Evolutionary conservation across 2,888 invertebrate genomes (phyloP).

Genomic region (Octodonta nipae): DNA sequence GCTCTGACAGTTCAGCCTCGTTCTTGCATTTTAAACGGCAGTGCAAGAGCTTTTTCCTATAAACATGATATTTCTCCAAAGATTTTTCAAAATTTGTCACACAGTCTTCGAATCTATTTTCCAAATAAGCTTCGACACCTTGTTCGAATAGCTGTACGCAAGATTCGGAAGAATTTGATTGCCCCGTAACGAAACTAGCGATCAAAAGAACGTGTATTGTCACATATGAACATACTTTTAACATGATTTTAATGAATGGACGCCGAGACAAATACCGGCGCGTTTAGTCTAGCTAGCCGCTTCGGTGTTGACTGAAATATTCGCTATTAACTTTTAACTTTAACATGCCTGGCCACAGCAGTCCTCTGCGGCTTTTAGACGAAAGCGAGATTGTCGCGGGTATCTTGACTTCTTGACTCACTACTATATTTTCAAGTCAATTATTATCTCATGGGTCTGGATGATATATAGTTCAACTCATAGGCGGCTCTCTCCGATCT

Average conservation of each 20-base stretch:
- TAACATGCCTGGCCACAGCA: too few species aligned
- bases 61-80: conserved; percentile 44
- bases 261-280: too few species aligned
- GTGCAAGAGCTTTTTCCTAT: conserved; percentile 44
- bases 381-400: too few species aligned
- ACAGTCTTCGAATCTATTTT: conserved; percentile 59
- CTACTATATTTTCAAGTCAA: too few species aligned
- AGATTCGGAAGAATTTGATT: conserved; percentile 18
- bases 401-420: too few species aligned
- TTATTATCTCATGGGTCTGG: too few species aligned
- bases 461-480: too few species aligned
- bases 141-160: conserved; percentile 28
- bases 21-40: conserved; percentile 53
- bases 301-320: too few species aligned
- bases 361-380: too few species aligned
- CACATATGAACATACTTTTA: conserved; percentile 7
- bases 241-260: conserved; percentile 2
- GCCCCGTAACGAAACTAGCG: conserved; percentile 8
- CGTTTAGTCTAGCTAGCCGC: too few species aligned
- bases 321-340: too few species aligned
- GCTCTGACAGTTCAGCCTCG: conserved; percentile 32
- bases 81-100: conserved; percentile 52
- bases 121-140: conserved; percentile 53
- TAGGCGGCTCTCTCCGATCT: too few species aligned
- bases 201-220: conserved; percentile 4